Evolutionary conservation across 2,888 invertebrate species (phyloP).

Genomic region (Augiades crinisus): DNA sequence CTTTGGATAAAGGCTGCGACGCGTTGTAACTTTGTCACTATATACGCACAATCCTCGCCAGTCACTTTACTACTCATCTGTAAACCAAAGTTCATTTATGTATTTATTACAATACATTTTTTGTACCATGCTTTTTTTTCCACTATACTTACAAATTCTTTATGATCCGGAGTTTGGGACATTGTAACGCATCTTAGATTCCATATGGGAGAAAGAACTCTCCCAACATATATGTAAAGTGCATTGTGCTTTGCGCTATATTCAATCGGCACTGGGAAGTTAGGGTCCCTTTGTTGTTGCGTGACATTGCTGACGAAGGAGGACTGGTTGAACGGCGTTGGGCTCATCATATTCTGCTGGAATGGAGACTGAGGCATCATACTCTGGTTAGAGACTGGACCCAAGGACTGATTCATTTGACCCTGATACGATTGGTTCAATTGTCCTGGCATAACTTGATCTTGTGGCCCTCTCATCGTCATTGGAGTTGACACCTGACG

Average conservation of each 20-base stretch:
- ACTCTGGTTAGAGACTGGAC: constrained; percentile 52
- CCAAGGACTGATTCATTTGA: constrained; percentile 60
- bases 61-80: constrained; percentile 86
- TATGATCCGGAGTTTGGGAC: constrained; percentile 72
- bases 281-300: constrained; percentile 58
- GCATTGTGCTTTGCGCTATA: constrained; percentile 93
- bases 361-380: constrained; percentile 58
- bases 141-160: constrained; percentile 82
- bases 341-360: constrained; percentile 59
- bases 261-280: constrained; percentile 68
- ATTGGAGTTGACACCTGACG: constrained; percentile 77
- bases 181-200: constrained; percentile 87
- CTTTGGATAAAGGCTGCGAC: constrained; percentile 86
- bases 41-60: constrained; percentile 86
- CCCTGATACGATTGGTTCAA: constrained; percentile 60
- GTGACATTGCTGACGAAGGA: constrained; percentile 59
- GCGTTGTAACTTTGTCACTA: constrained; percentile 88
- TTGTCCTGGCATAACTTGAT: constrained; percentile 55
- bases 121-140: no score
- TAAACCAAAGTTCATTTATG: constrained; percentile 32
- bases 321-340: constrained; percentile 61
- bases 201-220: constrained; percentile 96
- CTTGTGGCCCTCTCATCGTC: constrained; percentile 60
- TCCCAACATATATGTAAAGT: constrained; percentile 93
- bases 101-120: no score